phyloP scores from a whole-genome alignment of 2,888 invertebrate genomes.

The Athalia circularis region DNA sequence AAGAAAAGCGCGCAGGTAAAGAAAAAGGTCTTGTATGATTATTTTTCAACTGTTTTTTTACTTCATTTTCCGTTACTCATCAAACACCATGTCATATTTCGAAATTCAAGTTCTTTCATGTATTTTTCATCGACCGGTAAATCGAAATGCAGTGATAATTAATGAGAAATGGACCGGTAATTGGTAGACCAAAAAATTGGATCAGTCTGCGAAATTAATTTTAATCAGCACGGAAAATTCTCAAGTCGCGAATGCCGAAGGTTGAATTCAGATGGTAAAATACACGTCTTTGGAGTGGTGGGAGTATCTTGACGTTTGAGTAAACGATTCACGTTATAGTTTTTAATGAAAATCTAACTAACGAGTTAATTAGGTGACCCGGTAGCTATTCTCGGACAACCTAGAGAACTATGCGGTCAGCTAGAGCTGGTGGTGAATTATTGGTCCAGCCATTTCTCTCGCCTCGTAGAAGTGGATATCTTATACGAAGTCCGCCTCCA shows the following conservation, averaged over 20 bases:
- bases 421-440: constrained; percentile 18
- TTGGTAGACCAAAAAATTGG: not conserved
- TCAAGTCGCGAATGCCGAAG: too few relatives aligned
- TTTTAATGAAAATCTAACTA: too few relatives aligned
- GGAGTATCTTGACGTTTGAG: too few relatives aligned
- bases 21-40: constrained; percentile 12
- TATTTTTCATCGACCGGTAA: not conserved
- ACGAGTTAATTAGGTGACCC: too few relatives aligned
- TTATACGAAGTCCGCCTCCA: constrained; percentile 12
- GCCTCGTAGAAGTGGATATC: constrained; percentile 7
- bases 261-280: too few relatives aligned
- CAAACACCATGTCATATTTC: too few relatives aligned
- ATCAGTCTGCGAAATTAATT: not conserved
- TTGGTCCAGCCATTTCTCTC: not conserved
- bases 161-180: too few relatives aligned
- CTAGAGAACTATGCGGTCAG: constrained; percentile 1
- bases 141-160: too few relatives aligned
- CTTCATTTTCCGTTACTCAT: constrained; percentile 2
- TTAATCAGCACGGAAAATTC: not conserved
- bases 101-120: not conserved
- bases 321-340: too few relatives aligned
- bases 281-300: too few relatives aligned
- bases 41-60: constrained; percentile 17
- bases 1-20: not conserved
- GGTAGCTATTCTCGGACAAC: not conserved